Base-by-base conservation (phyloP, 1,140 invertebrate species). In the Paramacrobiotus metropolitanus region DNA sequence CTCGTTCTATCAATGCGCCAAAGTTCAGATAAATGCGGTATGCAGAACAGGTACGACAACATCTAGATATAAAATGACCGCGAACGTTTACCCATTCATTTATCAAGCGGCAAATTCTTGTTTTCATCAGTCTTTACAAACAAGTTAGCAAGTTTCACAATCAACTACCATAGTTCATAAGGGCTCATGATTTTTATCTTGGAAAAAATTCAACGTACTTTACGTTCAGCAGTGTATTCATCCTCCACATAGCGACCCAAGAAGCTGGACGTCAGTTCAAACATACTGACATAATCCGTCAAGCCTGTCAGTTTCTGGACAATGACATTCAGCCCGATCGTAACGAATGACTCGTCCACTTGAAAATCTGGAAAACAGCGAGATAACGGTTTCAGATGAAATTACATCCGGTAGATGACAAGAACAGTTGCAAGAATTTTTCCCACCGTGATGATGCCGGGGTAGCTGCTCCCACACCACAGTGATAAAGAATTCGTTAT, bases 401-500 rank as follows among this genome's bases (percentile, higher is more conserved):
- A n/a, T 40, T 40, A 9, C n/a, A n/a, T n/a, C 9, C 34, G 9
- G 34, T n/a, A 40, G n/a, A 40, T n/a, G n/a, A 40, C 34, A 9
- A 9, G 34, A 9, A 40, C 9, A 40, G 34, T n/a, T 40, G 34
- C n/a, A 40, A 9, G 9, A n/a, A 40, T n/a, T 9, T 9, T 9
- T 9, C 34, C 9, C n/a, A 40, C 34, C 34, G 34, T 9, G n/a
- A 40, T 40, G n/a, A n/a, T 40, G 34, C n/a, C 34, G 9, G n/a
- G 34, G 34, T 9, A 40, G 9, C 34, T 40, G 34, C 9, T 40
- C n/a, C 34, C 34, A 40, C 34, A 40, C 34, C 4, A 75, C 66
- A 4, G 66, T 67, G 29, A 67, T 64, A 63, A 76, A 76, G 65
- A 76, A 75, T 60, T 76, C 73, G 61, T 70, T 66, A 62, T 71